Base-by-base conservation (phyloP, 2,797 vertebrate species). In the Gila robusta region DNA sequence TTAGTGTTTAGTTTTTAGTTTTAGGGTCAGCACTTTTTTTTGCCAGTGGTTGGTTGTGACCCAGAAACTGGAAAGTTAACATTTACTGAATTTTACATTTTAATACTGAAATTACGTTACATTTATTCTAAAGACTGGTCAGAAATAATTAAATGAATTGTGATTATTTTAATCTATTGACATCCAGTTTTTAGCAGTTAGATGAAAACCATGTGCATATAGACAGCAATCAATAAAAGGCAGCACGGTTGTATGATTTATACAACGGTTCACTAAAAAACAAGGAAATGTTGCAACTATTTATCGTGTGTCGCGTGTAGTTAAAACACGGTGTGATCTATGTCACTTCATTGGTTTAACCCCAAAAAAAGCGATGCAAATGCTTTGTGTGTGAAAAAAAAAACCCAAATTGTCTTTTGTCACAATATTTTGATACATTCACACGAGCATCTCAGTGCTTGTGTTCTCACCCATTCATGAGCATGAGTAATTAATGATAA, bases 1-100 rank as follows among this genome's bases (percentile, higher is more conserved):
- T 84, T 84, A 28, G 28, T 66, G 28, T 66, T 64, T 80, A 79
- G 37, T 28, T 52, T 77, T 67, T 77, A 77, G 62, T 41, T 54
- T 77, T 11, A 77, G 52, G 16, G 73, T 77, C 73, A 66, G 32
- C 47, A 5, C 1, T 41, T 67, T 26, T 74, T n/a, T 77, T 35
- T 76, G 28, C 10, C 11, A 35, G 19, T 12, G 5, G 49, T 76
- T 76, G 26, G 5, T 52, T 76, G 44, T 52, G 47, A 76, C 47
- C 26, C 23, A 72, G 19, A 21, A 21, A 21, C 21, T 54, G 28
- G 19, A 56, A 76, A 54, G 28, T 54, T 14, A 54, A 54, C 5
- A 54, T 54, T 54, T 54, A 14, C 32, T 35, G 28, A 54, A 54
- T 23, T 54, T 76, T 12, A 35, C 2, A 54, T 52, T 47, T 47